These are phyloP conservation scores for Ailurus styani DNA, from an alignment of 2,113 vertebrate species.

Conservation along the genomic window DNA sequence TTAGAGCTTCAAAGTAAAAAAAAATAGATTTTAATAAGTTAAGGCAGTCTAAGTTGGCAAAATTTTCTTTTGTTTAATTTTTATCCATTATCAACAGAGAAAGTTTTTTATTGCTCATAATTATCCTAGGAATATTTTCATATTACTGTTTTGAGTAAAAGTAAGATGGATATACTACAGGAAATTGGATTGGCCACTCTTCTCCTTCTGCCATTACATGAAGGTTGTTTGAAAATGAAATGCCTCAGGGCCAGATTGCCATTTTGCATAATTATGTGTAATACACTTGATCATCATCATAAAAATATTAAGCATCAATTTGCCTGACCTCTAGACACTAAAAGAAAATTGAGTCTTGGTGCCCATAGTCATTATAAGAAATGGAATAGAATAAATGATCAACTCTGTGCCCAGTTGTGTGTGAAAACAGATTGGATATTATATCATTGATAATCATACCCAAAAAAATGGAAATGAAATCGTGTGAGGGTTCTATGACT, in stretches of 20 bases:
- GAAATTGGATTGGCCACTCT: background rate
- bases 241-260: background rate
- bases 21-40: background rate
- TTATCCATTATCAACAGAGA: background rate
- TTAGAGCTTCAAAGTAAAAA: background rate
- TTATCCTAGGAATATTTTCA: background rate
- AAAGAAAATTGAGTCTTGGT: slow-evolving; percentile 6
- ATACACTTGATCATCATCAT: background rate
- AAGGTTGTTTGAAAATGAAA: slow-evolving; percentile 26
- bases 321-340: background rate
- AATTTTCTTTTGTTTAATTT: slow-evolving; percentile 6
- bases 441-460: background rate
- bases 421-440: background rate
- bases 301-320: slow-evolving; percentile 21
- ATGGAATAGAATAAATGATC: background rate
- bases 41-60: background rate
- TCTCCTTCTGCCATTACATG: slow-evolving; percentile 1
- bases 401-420: background rate
- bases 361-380: background rate
- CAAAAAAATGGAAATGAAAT: background rate
- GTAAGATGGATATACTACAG: background rate
- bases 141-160: slow-evolving; percentile 15
- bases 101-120: background rate
- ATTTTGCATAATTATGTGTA: background rate
- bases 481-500: background rate